Evolutionary conservation across 1,140 invertebrate genomes (phyloP), one percentile per base, ranked within the genome.

Genomic region (Listronotus oregonensis): DNA sequence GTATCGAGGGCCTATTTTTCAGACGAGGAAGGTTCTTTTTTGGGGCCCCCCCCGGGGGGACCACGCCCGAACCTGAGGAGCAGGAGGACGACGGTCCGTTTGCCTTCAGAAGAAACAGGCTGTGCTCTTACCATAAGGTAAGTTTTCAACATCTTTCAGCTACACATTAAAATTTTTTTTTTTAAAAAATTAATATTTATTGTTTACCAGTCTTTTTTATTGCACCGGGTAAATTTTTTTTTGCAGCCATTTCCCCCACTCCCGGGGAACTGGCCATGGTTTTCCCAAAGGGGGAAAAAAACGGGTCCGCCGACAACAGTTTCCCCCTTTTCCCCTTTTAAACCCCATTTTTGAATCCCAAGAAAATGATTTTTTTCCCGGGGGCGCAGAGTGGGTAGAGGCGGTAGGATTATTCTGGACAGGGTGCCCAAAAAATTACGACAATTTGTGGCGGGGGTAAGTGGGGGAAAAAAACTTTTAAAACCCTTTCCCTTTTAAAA

Each of bases 71-170:
- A 66, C 78, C 80, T 58, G 90, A 92, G 73, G 89, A 90, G 57
- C 80, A 82, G 58, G 86, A 89, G 60, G 90, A 93, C 68, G 93
- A 96, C 77, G 90, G 93, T 68, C 87, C 87, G 71, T 97, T 90
- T 83, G 89, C 92, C 57, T 97, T 98, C 83, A 86, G 90, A 72
- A 85, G 96, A 74, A 95, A 91, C 80, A 89, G 88, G 68, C 85
- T 90, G 75, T 94, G 92, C 81, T 88, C 85, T 81, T 97, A 97
- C 82, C 89, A 94, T 80, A 90, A 92, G 83, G 91, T 93, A 79
- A 84, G 83, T 79, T n/a, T n/a, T n/a, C n/a, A n/a, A n/a, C n/a
- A n/a, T n/a, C n/a, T n/a, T n/a, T n/a, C n/a, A n/a, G n/a, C n/a
- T n/a, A n/a, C n/a, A n/a, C n/a, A n/a, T n/a, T n/a, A n/a, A n/a